Conservation (phyloP, 92 coral and sea anemone species). For the Parazoanthus darwini region DNA sequence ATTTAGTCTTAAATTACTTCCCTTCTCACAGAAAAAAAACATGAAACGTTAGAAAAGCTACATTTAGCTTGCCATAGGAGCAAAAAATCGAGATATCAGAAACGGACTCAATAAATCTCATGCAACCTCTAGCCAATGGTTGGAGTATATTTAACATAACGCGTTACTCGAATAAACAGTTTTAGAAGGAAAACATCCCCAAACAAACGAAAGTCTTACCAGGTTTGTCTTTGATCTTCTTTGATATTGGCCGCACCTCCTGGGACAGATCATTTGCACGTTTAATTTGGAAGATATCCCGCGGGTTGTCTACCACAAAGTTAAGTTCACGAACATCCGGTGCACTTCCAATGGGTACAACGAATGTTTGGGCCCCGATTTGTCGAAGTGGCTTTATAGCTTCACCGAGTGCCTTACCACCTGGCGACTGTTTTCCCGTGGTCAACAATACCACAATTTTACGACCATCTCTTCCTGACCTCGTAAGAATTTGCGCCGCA, state of each 20-base stretch:
- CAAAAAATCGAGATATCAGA: too few relatives aligned
- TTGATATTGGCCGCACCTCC: conserved; percentile 24
- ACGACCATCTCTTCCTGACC: conserved; percentile 6
- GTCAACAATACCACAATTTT: conserved; percentile 52
- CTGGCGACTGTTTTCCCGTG: conserved; percentile 40
- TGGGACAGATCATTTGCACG: not conserved
- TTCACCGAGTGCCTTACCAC: conserved; percentile 41
- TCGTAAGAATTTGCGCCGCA: conserved; percentile 4
- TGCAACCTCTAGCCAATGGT: too few relatives aligned
- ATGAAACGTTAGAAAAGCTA: too few relatives aligned
- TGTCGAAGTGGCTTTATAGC: conserved; percentile 20
- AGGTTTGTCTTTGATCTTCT: conserved; percentile 20
- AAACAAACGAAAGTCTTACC: not conserved
- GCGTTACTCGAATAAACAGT: not conserved
- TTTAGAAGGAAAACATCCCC: not conserved
- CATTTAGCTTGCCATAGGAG: too few relatives aligned
- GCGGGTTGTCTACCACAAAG: not conserved
- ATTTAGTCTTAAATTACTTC: too few relatives aligned
- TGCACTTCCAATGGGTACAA: conserved; percentile 17
- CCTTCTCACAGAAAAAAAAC: too few relatives aligned
- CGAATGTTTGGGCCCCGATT: conserved; percentile 38
- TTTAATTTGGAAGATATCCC: conserved; percentile 5
- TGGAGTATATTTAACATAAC: too few relatives aligned
- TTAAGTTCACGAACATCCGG: not conserved
- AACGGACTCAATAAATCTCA: too few relatives aligned